phyloP scores from a whole-genome alignment of 2,888 invertebrate genomes.

The Ferdinandea cuprea region DNA sequence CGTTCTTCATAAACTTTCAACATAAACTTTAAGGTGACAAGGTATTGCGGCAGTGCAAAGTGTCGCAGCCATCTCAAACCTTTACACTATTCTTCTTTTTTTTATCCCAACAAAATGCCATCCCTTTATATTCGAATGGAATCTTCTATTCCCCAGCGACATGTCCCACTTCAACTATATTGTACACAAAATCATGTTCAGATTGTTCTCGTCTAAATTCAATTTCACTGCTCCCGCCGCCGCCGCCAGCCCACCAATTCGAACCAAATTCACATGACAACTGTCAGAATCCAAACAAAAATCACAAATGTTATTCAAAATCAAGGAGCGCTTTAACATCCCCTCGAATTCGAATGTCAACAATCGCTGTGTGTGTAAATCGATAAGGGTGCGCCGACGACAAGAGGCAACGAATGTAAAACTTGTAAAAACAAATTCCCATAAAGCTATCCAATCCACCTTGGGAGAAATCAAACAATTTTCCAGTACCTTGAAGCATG shows the following conservation, averaged over 20 bases:
- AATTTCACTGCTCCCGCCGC: constrained; percentile 17
- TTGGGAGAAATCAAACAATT: constrained; percentile 64
- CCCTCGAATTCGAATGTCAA: constrained; percentile 58
- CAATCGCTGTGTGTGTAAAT: constrained; percentile 69
- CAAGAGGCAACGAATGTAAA: constrained; percentile 44
- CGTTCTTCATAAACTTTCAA: too few species aligned
- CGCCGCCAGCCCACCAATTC: background rate
- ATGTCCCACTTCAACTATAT: constrained; percentile 37
- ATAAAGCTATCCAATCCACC: background rate
- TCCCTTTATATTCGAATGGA: background rate
- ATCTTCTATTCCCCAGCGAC: constrained; percentile 1
- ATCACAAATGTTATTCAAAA: constrained; percentile 71
- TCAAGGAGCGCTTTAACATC: constrained; percentile 56
- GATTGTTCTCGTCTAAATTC: constrained; percentile 54
- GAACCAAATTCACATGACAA: constrained; percentile 23
- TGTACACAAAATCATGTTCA: constrained; percentile 55
- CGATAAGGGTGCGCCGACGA: constrained; percentile 49
- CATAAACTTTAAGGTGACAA: too few species aligned
- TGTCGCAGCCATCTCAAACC: background rate
- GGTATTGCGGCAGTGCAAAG: too few species aligned
- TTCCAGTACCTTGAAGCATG: constrained; percentile 66
- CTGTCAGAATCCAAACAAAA: constrained; percentile 47
- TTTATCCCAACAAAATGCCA: background rate
- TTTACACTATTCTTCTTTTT: background rate
- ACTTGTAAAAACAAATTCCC: constrained; percentile 68